Evolutionary conservation across 1,140 invertebrate species (phyloP), one percentile per base, ranked within the genome.

Genomic region (Cyclargus thomasi): DNA sequence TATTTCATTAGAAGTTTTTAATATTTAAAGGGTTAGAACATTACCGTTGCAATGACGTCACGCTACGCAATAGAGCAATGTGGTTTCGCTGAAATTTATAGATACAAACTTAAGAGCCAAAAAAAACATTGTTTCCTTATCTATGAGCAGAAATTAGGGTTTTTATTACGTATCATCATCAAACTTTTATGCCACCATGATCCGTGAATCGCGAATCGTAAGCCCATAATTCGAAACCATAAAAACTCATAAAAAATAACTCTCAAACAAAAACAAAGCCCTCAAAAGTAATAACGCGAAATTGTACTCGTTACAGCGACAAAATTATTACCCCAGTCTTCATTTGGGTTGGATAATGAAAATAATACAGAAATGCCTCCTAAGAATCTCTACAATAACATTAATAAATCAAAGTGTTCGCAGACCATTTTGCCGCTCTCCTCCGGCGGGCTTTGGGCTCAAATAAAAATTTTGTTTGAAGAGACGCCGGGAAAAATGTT

Each of bases 391-490:
- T 75, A 74, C 71, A 78, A 74, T 78, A 76, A 79, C 70, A 79
- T 81, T 81, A 79, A 81, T 78, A 81, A 78, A 78, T 81, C 76
- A 81, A 71, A 73, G 73, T 74, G 73, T 79, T 78, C 76, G 73
- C 72, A 64, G 73, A 72, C 72, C 75, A 75, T 74, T 79, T 81
- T 79, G 72, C 68, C 73, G 73, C 67, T 77, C 77, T 79, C 78
- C 76, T 71, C 67, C 65, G 67, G 69, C 65, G 66, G 55, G 70
- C 67, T 66, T 57, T 53, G 68, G 68, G 69, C 74, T 77, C 71
- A 77, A 78, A 76, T 74, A 74, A 78, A 79, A 79, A 75, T 79
- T 74, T 76, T 81, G 79, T 82, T 81, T 85, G 78, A 82, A 79
- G 64, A 66, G 76, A 74, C 72, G 62, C 64, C 62, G 59, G 57